Evolutionary conservation across 1,140 invertebrate species (phyloP).

Genomic region (Caerostris darwini): DNA sequence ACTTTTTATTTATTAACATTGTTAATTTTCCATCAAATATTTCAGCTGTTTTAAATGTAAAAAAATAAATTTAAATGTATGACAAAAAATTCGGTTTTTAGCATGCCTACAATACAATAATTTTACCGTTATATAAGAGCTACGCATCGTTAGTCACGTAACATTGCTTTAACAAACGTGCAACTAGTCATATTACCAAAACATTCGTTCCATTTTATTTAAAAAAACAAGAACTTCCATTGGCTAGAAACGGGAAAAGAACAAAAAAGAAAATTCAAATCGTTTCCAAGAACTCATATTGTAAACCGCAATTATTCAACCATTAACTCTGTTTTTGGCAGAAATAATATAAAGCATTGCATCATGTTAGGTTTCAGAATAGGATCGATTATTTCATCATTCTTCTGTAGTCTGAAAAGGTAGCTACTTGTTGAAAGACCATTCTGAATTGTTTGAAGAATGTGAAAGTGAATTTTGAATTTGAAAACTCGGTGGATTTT

Average conservation of each 20-base stretch:
- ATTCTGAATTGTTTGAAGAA: not conserved
- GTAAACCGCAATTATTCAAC: conserved; percentile 1
- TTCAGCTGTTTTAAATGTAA: no score
- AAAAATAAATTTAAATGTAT: no score
- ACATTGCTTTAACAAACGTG: not conserved
- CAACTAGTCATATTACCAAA: not conserved
- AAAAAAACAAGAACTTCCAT: not conserved
- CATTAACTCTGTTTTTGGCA: not conserved
- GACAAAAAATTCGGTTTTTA: no score
- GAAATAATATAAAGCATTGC: not conserved
- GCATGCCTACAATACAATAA: no score
- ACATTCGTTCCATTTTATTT: not conserved
- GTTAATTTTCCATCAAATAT: no score
- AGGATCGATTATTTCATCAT: not conserved
- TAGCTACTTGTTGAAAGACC: not conserved
- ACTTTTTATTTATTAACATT: no score
- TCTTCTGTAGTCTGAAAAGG: not conserved
- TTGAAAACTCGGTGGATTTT: not conserved
- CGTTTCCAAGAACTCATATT: not conserved
- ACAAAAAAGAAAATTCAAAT: not conserved
- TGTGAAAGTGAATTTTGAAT: not conserved
- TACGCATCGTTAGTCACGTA: not conserved
- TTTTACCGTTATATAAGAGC: not conserved
- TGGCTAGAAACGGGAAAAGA: not conserved
- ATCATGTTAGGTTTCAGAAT: not conserved